Conservation (phyloP, 1,140 invertebrate species). For the Callitettix versicolor region DNA sequence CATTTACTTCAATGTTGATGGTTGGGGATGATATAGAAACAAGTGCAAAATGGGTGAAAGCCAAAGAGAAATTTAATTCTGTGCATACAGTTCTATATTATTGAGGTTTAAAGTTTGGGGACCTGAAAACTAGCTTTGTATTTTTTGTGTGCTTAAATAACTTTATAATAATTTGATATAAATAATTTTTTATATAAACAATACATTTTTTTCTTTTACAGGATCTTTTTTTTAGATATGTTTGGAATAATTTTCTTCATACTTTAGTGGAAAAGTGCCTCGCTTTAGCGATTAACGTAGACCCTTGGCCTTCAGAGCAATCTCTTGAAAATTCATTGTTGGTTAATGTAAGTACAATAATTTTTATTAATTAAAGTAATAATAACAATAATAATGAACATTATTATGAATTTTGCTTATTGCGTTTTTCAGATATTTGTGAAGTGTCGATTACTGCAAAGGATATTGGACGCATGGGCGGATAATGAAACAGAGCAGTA, state of each 20-base stretch:
- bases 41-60: too few relatives aligned
- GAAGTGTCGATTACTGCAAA: conserved; percentile 51
- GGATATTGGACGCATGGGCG: conserved; percentile 54
- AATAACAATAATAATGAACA: background rate
- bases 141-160: too few relatives aligned
- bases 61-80: too few relatives aligned
- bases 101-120: too few relatives aligned
- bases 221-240: conserved; percentile 74
- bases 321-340: conserved; percentile 35
- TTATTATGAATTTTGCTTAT: background rate
- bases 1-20: too few relatives aligned
- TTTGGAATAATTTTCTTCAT: conserved; percentile 84
- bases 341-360: conserved; percentile 38
- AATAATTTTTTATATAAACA: too few relatives aligned
- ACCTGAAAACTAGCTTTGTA: too few relatives aligned
- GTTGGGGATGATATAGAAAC: too few relatives aligned
- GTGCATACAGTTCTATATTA: too few relatives aligned
- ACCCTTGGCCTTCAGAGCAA: conserved; percentile 26
- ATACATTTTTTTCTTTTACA: conserved; percentile 39
- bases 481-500: conserved; percentile 46
- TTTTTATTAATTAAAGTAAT: background rate
- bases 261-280: conserved; percentile 69
- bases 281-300: conserved; percentile 45
- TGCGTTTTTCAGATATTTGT: conserved; percentile 50
- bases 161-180: too few relatives aligned